Evolutionary conservation across 2,797 vertebrate genomes (phyloP), one percentile per base, ranked within the genome.

Genomic region (Trachops cirrhosus): DNA sequence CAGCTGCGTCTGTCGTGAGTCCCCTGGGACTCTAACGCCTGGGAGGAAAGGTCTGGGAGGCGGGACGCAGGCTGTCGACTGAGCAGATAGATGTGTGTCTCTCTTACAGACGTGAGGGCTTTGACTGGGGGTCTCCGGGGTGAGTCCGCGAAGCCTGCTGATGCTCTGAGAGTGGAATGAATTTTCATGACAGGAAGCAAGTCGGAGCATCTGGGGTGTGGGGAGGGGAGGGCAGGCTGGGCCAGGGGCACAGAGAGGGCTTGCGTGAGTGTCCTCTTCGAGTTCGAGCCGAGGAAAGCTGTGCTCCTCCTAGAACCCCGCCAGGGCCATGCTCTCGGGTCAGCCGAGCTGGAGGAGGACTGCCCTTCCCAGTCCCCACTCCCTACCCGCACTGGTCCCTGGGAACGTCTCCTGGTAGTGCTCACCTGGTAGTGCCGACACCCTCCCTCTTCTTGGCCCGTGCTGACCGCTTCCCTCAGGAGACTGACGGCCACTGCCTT

Each of bases 401-500:
- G n/a, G 6, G 3, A 2, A 12, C 3, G 16, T 73, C 11, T 59
- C 16, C 3, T 24, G 29, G 21, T 29, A 1, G 10, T 48, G 19
- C 37, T 68, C 34, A 39, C 64, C 26, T 11, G n/a, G 64, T 6
- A 14, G 10, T 41, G 41, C 8, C 2, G 48, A 9, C 10, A 12
- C 11, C 29, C 26, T 46, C 24, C 5, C 9, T 16, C 57, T 64
- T 41, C 64, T 59, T 59, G 62, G 29, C 21, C 9, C 2, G 6
- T 32, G 78, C 21, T 21, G 11, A 39, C 12, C 32, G 62, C 50
- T 86, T 39, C 59, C 48, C 14, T 62, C 37, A 14, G 34, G 29
- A 16, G 68, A 22, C 2, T 2, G 26, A 46, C 34, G 32, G 4
- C 57, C 24, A 16, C 6, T 37, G n/a, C 41, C 26, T 59, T 74